Evolutionary conservation across 2,888 invertebrate genomes (phyloP), one percentile per base, ranked within the genome.

Genomic region (Ophion ellenae): DNA sequence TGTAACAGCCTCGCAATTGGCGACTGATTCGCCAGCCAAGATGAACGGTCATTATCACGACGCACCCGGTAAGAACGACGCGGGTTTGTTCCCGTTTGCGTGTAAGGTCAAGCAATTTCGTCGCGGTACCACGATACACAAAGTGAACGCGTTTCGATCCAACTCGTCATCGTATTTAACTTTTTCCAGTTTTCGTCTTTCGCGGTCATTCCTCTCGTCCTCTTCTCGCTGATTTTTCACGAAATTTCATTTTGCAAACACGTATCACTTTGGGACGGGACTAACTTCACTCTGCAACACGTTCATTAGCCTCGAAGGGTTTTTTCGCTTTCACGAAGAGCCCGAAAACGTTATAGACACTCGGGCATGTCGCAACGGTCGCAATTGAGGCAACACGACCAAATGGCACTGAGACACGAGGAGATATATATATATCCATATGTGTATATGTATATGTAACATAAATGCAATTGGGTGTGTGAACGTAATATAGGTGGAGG

Each of bases 1-100:
- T 78, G 98, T 98, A 47, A 98, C 98, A 0, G 98, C 98, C 53
- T 98, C 98, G 45, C 98, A 98, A 94, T 95, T 98, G 82, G 98
- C 98, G 90, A 98, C 98, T 47, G 98, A 98, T 94, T 98, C 97
- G 75, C 98, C 98, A 11, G 97, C 97, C 86, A 97, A 97, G 94
- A 96, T 97, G 95, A 97, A 96, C 92, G 97, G 97, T 63, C 96
- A 96, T 89, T 97, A 97, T 93, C 96, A 96, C 91, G 97, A 97
- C 90, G 94, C 95, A 71, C 92, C 93, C 90, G 94, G 94, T 94
- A 91, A 74, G 89, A 87, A 28, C 45, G 11, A 17, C 0, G 14
- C 11, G 20, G 5, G 17, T 53, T 53, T 17, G 14, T 17, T 14
- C 53, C 53, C 14, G 53, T 17, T 53, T 53, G 53, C 47, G 9